Conservation (phyloP, 2,888 invertebrate genomes). For the Allolobophora icterica region DNA sequence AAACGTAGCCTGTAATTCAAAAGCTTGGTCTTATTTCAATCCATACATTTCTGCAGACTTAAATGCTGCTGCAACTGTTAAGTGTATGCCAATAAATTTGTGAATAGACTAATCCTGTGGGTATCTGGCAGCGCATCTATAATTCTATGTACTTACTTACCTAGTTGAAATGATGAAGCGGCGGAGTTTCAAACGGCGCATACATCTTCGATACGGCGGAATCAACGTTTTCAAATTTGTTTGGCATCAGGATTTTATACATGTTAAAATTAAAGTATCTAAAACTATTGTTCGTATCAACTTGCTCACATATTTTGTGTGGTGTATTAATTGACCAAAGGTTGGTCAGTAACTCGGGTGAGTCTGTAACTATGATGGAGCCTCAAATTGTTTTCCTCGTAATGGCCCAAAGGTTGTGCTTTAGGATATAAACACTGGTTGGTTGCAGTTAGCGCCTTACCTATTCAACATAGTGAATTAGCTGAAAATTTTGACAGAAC, state of each 20-base stretch:
- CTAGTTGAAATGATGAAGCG: neutral
- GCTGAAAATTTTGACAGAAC: no score
- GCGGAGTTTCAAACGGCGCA: neutral
- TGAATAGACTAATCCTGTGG: no score
- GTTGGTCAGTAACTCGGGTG: neutral
- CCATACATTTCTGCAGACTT: no score
- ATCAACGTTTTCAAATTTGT: neutral
- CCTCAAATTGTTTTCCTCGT: neutral
- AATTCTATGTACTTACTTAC: neutral
- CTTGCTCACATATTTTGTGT: neutral
- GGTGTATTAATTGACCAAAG: neutral
- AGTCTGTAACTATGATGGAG: neutral
- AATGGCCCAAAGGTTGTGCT: no score
- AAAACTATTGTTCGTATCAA: neutral
- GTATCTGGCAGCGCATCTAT: no score
- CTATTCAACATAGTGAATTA: no score
- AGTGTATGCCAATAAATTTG: no score
- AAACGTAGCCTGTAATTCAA: no score
- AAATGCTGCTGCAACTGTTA: no score
- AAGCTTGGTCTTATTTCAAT: no score
- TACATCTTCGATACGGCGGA: neutral
- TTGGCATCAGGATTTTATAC: neutral
- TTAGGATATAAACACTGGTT: no score
- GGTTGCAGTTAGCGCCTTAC: no score
- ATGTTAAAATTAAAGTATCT: neutral